phyloP scores from a whole-genome alignment of 2,888 invertebrate species.

The Eupsilia transversa region DNA sequence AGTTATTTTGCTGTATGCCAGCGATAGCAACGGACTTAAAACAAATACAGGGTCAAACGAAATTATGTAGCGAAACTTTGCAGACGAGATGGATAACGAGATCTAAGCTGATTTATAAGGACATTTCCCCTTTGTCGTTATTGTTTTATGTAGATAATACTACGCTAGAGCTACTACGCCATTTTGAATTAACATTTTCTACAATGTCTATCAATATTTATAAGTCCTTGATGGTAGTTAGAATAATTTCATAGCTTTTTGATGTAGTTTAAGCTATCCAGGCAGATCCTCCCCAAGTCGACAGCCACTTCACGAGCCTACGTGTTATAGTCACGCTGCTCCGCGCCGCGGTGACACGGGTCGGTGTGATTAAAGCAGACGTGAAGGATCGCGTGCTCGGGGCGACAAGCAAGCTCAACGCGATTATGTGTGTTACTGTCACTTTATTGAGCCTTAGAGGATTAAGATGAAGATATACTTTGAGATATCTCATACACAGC shows the following conservation, averaged over 20 bases:
- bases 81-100: no score
- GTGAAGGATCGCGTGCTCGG: constrained; percentile 26
- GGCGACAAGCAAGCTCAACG: constrained; percentile 24
- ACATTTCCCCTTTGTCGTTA: not conserved
- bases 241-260: not conserved
- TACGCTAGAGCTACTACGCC: not conserved
- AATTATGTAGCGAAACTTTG: no score
- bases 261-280: not conserved
- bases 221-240: not conserved
- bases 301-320: not conserved
- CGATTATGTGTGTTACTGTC: constrained; percentile 28
- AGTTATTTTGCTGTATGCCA: constrained; percentile 35
- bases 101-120: no score
- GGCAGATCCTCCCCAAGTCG: constrained; percentile 7
- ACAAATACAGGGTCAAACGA: no score
- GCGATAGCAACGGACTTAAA: no score
- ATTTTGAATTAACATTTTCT: not conserved
- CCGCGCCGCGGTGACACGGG: constrained; percentile 26
- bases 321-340: constrained; percentile 13
- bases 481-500: not conserved
- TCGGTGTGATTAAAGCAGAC: constrained; percentile 42
- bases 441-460: constrained; percentile 11
- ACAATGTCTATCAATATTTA: not conserved
- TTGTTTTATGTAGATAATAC: not conserved
- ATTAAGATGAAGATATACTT: not conserved